Evolutionary conservation across 2,888 invertebrate species (phyloP).

Genomic region (Synanthedon tipuliformis): DNA sequence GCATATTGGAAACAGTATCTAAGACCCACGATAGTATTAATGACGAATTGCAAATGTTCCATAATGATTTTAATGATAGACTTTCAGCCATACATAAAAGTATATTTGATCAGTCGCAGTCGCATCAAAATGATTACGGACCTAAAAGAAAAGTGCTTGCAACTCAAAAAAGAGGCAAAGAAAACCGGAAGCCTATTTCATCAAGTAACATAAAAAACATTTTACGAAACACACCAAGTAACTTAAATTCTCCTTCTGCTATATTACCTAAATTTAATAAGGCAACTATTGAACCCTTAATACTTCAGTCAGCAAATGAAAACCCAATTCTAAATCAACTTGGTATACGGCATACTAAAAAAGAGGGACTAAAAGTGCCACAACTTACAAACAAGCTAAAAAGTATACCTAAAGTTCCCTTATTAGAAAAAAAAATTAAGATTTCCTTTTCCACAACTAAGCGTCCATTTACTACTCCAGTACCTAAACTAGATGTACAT

Average conservation of each 20-base stretch:
- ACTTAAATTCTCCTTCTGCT: not conserved
- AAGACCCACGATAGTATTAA: slow-evolving; percentile 32
- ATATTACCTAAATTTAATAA: not conserved
- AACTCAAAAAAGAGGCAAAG: not conserved
- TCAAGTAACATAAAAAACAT: not conserved
- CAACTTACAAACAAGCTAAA: not conserved
- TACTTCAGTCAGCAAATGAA: not conserved
- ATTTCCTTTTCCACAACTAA: slow-evolving; percentile 19
- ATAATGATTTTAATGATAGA: slow-evolving; percentile 37
- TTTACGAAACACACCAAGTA: not conserved
- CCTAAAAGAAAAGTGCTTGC: not conserved
- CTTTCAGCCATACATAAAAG: not conserved
- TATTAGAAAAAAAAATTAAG: slow-evolving; percentile 19
- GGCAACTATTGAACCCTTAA: not conserved
- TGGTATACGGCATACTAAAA: not conserved
- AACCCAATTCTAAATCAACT: not conserved
- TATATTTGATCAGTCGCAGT: slow-evolving; percentile 3
- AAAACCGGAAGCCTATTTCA: not conserved
- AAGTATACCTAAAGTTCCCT: slow-evolving; percentile 1
- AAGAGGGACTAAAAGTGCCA: not conserved
- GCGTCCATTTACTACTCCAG: slow-evolving; percentile 1
- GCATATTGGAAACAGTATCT: slow-evolving; percentile 28
- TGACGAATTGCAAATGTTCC: slow-evolving; percentile 42
- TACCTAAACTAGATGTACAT: not conserved
- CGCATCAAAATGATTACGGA: not conserved